Evolutionary conservation across 2,888 invertebrate species (phyloP), one percentile per base, ranked within the genome.

Genomic region (Drosophila niveifrons): DNA sequence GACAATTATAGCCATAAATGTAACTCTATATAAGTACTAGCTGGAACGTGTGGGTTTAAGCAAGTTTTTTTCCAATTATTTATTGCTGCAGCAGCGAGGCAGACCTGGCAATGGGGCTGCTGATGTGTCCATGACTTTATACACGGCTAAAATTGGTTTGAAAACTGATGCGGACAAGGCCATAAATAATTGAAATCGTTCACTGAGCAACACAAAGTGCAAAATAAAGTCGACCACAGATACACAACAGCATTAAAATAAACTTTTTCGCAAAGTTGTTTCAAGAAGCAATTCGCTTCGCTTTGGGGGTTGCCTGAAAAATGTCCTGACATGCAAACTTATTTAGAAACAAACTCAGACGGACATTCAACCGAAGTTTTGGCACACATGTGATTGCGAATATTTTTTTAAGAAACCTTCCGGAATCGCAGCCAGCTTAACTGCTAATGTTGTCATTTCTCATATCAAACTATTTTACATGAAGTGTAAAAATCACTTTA

Each of bases 1-100:
- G 82, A 82, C 84, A 87, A 84, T 84, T 84, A 82, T 87, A 66
- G 76, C 76, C 68, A 75, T 78, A 81, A 78, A 55, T 66, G 76
- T 64, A 48, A 53, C 29, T 47, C 28, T 59, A 47, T 52, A 61
- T 44, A 61, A 61, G 59, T 47, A 47, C 56, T 36, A n/a, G 2
- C 23, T 23, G 48, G 48, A 9, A 29, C 10, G 41, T 36, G 61
- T 61, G 23, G 53, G 55, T 46, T 29, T 41, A 18, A 50, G 36
- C 48, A 52, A 57, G 31, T 67, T 68, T 68, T 68, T 72, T 50
- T 50, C 47, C 73, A 68, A 73, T 68, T 77, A 75, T 78, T 78
- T 70, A 69, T 75, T 65, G 43, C 69, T 55, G 73, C 65, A 53
- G 68, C 13, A 39, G 29, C 34, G 34, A 34, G 34, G 34, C 34